Base-by-base conservation (phyloP, 2,888 invertebrate genomes). In the Orthosia cruda region DNA sequence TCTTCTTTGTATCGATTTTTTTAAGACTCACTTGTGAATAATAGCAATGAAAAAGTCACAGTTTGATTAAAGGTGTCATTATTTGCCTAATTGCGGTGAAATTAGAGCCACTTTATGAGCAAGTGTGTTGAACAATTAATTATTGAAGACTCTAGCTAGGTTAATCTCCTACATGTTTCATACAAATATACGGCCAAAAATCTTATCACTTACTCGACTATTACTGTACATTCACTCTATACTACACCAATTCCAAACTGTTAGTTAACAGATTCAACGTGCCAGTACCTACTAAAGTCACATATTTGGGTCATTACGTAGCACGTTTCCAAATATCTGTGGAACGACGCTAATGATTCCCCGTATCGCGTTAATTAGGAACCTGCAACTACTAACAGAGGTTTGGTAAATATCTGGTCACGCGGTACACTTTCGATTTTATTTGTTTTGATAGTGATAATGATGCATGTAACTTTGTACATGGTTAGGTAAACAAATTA, bases 291-390 rank as follows among this genome's bases (percentile, higher is more conserved):
- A 40, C 55, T 57, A 62, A 77, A 82, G 49, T 71, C 64, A 59
- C 62, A 77, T 70, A 83, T 78, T 64, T 54, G 50, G 83, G 78
- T 70, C 83, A 63, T 73, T 77, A 82, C 69, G 66, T 52, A 65
- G 40, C 32, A 70, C 59, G 65, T 65, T 74, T 54, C 75, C 61
- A 55, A 80, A 75, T 70, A 75, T 75, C 74, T 66, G 52, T 70
- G 55, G 63, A 83, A 67, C 62, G 45, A 23, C 18, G 80, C 55
- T 71, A 81, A 84, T 76, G 32, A 68, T 76, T 73, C 68, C 45
- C 18, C 47, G 49, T 67, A 71, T 61, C 65, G 40, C 26, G 69
- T 58, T 81, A 83, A 84, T 74, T 74, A 71, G 63, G 0, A 26
- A 18, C 50, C n/a, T 67, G 47, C 16, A 40, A 40, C 23, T 62